Evolutionary conservation across 2,888 invertebrate genomes (phyloP).

Genomic region (Metellina segmentata): DNA sequence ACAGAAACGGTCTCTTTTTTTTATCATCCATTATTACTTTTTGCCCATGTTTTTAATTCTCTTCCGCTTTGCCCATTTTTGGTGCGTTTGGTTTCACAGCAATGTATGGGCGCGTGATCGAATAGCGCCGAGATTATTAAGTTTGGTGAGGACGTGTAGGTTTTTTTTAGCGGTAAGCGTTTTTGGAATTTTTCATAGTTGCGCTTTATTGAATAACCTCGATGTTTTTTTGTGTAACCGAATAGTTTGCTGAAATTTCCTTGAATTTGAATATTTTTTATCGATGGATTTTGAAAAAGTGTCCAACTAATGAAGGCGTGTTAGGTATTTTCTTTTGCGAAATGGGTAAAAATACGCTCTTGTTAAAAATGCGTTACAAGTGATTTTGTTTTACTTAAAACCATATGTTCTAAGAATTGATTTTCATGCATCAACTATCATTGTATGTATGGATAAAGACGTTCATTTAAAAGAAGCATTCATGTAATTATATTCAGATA

Average conservation of each 20-base stretch:
- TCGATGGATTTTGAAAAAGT: background rate
- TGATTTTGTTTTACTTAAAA: no score
- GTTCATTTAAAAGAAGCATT: no score
- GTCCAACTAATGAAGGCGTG: background rate
- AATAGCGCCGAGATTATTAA: slow-evolving; percentile 14
- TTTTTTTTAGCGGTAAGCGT: background rate
- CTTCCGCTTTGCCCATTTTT: background rate
- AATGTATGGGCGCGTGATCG: background rate
- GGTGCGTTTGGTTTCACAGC: background rate
- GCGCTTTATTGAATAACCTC: background rate
- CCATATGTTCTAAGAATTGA: no score
- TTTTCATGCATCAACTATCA: no score
- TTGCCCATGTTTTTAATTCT: slow-evolving; percentile 22
- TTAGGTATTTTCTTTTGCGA: no score
- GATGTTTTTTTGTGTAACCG: background rate
- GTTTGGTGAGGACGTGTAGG: slow-evolving; percentile 1
- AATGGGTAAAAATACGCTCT: no score
- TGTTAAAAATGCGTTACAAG: no score
- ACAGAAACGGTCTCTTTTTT: background rate
- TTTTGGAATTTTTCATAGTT: slow-evolving; percentile 9
- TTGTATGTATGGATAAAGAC: no score
- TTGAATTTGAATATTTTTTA: slow-evolving; percentile 2
- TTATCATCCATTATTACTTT: slow-evolving; percentile 4
- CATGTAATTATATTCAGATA: no score
- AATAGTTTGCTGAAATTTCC: background rate